phyloP scores from a whole-genome alignment of 2,113 vertebrate species.

The Columba janthina region DNA sequence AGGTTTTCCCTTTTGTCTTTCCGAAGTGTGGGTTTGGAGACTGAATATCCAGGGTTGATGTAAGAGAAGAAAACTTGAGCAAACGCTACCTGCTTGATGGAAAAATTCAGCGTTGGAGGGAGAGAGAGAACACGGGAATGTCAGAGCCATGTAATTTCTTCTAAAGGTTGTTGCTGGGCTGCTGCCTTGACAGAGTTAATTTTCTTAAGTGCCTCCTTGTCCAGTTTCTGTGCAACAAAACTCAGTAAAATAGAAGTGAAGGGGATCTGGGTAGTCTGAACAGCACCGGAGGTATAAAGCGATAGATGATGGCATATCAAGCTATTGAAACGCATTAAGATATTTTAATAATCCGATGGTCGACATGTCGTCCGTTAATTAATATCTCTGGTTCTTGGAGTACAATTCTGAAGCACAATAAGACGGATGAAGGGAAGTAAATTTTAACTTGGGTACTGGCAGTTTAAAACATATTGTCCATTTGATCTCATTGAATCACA shows the following conservation, averaged over 20 bases:
- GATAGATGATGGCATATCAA: not conserved
- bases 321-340: not conserved
- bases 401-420: not conserved
- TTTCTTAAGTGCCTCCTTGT: not conserved
- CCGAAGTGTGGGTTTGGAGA: not conserved
- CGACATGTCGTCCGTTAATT: slow-evolving; percentile 22
- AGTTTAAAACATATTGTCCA: slow-evolving; percentile 23
- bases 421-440: slow-evolving; percentile 51
- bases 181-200: not conserved
- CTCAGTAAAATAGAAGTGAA: not conserved
- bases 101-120: not conserved
- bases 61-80: not conserved
- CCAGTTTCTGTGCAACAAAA: not conserved
- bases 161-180: not conserved
- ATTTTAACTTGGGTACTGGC: slow-evolving; percentile 52
- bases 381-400: slow-evolving; percentile 26
- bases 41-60: not conserved
- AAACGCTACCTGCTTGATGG: not conserved
- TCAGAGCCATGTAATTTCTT: not conserved
- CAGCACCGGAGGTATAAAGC: not conserved
- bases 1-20: not conserved
- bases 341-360: not conserved
- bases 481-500: slow-evolving; percentile 55
- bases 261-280: not conserved
- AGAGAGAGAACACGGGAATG: not conserved